phyloP scores from a whole-genome alignment of 2,888 invertebrate genomes.

The Suillia variegata region DNA sequence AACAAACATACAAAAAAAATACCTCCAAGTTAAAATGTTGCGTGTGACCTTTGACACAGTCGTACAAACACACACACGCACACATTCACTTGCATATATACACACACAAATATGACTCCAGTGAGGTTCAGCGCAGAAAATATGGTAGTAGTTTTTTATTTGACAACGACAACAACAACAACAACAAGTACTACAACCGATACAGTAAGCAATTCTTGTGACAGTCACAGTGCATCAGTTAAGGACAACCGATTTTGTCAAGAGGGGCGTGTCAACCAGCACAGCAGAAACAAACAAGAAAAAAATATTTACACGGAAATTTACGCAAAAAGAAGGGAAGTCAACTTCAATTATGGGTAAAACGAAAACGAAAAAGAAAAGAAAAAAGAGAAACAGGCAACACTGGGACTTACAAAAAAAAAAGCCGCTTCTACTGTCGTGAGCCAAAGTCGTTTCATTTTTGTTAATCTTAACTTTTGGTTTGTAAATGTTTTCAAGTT shows the following conservation, averaged over 20 bases:
- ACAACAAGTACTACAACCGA: constrained; percentile 20
- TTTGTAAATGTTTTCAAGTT: too few species aligned
- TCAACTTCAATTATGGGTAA: neutral
- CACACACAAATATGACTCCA: neutral
- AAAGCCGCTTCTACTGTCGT: too few species aligned
- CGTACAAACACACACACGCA: neutral
- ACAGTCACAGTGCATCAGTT: neutral
- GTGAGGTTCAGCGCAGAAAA: constrained; percentile 60
- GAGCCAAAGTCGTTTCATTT: too few species aligned
- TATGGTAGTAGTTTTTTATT: constrained; percentile 62
- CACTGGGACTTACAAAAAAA: too few species aligned
- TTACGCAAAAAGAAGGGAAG: too few species aligned
- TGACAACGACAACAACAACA: constrained; percentile 27
- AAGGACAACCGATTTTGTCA: neutral
- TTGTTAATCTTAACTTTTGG: too few species aligned
- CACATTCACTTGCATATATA: neutral
- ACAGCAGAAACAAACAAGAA: neutral
- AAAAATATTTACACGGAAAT: too few species aligned
- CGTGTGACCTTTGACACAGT: too few species aligned
- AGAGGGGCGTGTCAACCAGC: neutral
- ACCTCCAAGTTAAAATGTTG: too few species aligned
- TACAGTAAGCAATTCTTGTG: constrained; percentile 4
- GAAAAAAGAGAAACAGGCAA: too few species aligned
- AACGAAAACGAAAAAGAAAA: too few species aligned
- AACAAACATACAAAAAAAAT: neutral